Evolutionary conservation across 1,140 invertebrate genomes (phyloP), one percentile per base, ranked within the genome.

Genomic region (Drosophila ercepeae): DNA sequence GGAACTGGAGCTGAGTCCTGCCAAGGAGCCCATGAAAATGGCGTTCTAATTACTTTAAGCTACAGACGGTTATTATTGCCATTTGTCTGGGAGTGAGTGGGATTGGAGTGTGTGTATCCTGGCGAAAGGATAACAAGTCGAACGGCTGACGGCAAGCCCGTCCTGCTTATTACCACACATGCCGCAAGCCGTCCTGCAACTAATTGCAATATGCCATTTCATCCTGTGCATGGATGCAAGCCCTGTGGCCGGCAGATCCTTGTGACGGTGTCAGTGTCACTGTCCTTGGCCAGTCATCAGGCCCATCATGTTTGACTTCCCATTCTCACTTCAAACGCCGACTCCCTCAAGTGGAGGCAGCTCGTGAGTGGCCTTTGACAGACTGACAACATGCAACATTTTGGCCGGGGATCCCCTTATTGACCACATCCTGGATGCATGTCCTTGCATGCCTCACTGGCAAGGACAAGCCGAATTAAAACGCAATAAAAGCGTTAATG

Each of bases 171-270:
- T 86, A 34, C 60, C 78, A 59, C 73, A 76, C 60, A 68, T 34
- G 73, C 67, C 73, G 57, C 82, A 81, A 86, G 73, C 65, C 77
- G 45, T 32, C 27, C 60, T 53, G 54, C 78, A 88, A 88, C 82
- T 86, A 86, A 86, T 86, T 86, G 82, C 82, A 88, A 86, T 86
- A 86, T 86, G 82, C 49, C 82, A 88, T 86, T 86, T 74, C 82
- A 88, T 86, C 64, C 82, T 70, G 73, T 86, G 55, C 55, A 58
- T 48, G 60, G 54, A 59, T 58, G 54, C 32, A 58, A 34, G 16
- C 57, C 45, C 34, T 18, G n/a, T 13, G 16, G 29, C 44, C 14
- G 34, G 44, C 42, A 34, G 19, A 29, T 48, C 45, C 72, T 68
- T 68, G 60, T 73, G 67, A 36, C 49, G 61, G 64, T 67, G 61